phyloP scores from a whole-genome alignment of 2,888 invertebrate genomes.

The Dysmachus trigonus region DNA sequence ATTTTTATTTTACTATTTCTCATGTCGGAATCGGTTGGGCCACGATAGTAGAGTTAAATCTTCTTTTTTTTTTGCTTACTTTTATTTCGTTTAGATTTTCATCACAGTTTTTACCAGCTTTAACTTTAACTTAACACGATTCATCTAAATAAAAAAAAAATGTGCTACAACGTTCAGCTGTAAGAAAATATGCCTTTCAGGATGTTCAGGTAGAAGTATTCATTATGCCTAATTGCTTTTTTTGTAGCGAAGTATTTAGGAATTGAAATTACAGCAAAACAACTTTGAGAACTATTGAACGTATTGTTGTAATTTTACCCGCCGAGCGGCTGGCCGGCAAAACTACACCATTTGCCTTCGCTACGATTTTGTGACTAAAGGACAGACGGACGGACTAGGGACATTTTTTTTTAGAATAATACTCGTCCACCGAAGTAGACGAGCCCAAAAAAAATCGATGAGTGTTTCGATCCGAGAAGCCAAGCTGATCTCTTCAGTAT shows the following conservation, averaged over 20 bases:
- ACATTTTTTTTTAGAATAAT: too few relatives aligned
- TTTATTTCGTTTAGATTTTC: background rate
- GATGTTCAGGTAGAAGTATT: background rate
- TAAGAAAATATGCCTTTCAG: background rate
- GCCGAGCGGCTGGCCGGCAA: too few relatives aligned
- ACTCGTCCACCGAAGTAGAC: too few relatives aligned
- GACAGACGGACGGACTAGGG: too few relatives aligned
- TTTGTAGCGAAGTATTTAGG: too few relatives aligned
- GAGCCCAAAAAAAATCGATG: too few relatives aligned
- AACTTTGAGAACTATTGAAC: background rate
- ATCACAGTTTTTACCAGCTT: background rate
- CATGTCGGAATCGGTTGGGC: background rate
- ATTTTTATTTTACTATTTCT: slow-evolving; percentile 17
- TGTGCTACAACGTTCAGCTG: background rate
- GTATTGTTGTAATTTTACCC: too few relatives aligned
- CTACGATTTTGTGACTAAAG: too few relatives aligned
- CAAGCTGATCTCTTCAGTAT: too few relatives aligned
- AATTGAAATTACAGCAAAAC: background rate
- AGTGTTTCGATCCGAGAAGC: too few relatives aligned
- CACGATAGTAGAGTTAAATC: background rate
- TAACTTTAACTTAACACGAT: background rate
- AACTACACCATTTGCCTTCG: too few relatives aligned
- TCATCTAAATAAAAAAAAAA: background rate
- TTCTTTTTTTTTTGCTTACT: slow-evolving; percentile 6
- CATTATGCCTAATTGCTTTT: background rate